These are phyloP conservation scores for Epinephelus moara DNA, from an alignment of 2,113 vertebrate genomes.

Conservation along the genomic window DNA sequence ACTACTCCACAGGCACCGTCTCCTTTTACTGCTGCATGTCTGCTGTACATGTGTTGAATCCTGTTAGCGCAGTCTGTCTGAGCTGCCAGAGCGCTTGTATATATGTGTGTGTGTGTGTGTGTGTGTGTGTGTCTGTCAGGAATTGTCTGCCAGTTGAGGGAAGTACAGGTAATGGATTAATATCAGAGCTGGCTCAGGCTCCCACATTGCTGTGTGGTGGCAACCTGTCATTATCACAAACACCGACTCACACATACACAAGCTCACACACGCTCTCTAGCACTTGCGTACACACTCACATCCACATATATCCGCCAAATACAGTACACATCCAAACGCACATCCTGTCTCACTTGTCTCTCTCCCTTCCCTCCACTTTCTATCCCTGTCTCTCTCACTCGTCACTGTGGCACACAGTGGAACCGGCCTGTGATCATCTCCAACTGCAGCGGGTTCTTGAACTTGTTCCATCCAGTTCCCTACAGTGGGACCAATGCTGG, in stretches of 20 bases:
- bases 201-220: slow-evolving; percentile 69
- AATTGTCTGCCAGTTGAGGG: slow-evolving; percentile 70
- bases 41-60: slow-evolving; percentile 48
- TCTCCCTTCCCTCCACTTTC: slow-evolving; percentile 49
- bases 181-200: slow-evolving; percentile 79
- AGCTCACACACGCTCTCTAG: slow-evolving; percentile 19
- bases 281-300: background rate
- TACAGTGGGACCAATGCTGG: slow-evolving; percentile 17
- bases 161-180: slow-evolving; percentile 86
- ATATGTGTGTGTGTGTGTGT: slow-evolving; percentile 49
- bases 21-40: slow-evolving; percentile 35
- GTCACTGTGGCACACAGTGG: slow-evolving; percentile 12
- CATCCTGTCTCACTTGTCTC: slow-evolving; percentile 25
- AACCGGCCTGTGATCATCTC: slow-evolving; percentile 38
- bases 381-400: slow-evolving; percentile 17
- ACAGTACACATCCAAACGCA: slow-evolving; percentile 9
- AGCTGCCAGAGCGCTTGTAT: slow-evolving; percentile 29
- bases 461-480: slow-evolving; percentile 40
- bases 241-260: slow-evolving; percentile 47
- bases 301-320: slow-evolving; percentile 2
- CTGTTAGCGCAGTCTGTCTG: slow-evolving; percentile 53
- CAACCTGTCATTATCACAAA: slow-evolving; percentile 85
- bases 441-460: slow-evolving; percentile 46
- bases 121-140: slow-evolving; percentile 28
- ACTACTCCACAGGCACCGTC: slow-evolving; percentile 26